These are phyloP conservation scores for Oasisia sp. DNA, from an alignment of 2,888 invertebrate species.

Conservation along the genomic window DNA sequence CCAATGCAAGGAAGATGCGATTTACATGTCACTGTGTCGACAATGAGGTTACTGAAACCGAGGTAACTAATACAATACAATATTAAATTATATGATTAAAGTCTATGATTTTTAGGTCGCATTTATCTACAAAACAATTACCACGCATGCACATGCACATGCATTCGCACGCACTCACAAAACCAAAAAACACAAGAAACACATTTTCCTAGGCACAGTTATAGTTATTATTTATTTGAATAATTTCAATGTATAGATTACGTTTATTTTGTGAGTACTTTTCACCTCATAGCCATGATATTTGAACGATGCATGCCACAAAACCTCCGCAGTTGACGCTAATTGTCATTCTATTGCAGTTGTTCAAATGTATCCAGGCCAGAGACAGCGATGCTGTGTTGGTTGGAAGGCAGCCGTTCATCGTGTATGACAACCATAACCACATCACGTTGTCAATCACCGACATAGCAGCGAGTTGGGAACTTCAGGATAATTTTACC, in stretches of 20 bases:
- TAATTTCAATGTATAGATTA: too few species aligned
- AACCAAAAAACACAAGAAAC: too few species aligned
- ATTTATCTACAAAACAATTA: not conserved
- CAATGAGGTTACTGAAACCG: not conserved
- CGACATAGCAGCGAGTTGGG: not conserved
- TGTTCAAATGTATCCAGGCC: not conserved
- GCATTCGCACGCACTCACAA: too few species aligned
- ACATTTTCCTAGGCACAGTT: too few species aligned
- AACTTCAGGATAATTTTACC: not conserved
- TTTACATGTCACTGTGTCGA: not conserved
- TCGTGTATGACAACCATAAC: not conserved
- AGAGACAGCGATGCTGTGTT: not conserved
- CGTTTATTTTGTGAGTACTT: too few species aligned
- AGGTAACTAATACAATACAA: not conserved
- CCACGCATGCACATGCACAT: not conserved
- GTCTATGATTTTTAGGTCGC: not conserved
- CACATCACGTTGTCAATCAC: not conserved
- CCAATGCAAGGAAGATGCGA: not conserved
- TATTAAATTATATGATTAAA: not conserved
- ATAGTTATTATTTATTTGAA: too few species aligned
- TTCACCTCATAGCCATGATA: too few species aligned
- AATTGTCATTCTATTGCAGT: not conserved
- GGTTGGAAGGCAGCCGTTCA: not conserved
- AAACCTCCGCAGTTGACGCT: not conserved
- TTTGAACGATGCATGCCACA: not conserved